Conservation (phyloP, 2,797 vertebrate genomes). For the Lepus oiostolus region DNA sequence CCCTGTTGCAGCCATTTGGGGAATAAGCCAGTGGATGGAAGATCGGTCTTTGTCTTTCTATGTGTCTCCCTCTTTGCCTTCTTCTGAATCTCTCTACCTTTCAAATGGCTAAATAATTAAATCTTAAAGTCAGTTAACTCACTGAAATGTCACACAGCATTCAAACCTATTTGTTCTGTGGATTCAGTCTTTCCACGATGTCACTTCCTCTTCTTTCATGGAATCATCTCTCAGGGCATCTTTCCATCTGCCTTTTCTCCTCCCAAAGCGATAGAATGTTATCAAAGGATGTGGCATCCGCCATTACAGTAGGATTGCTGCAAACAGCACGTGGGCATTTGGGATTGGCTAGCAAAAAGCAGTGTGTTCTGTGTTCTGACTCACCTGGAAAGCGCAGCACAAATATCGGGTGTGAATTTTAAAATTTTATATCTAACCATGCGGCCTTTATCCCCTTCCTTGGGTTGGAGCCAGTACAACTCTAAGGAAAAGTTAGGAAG, state of each 20-base stretch:
- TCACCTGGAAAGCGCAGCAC: neutral
- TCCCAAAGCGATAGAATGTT: neutral
- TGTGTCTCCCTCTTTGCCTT: too few relatives aligned
- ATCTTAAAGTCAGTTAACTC: neutral
- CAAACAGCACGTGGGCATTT: neutral
- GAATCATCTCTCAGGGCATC: neutral
- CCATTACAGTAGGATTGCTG: neutral
- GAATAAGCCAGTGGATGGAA: too few relatives aligned
- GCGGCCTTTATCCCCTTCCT: neutral
- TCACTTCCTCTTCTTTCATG: too few relatives aligned
- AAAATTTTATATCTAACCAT: neutral
- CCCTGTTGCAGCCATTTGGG: neutral
- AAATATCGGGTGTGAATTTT: slow-evolving; percentile 12
- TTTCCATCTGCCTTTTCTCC: neutral
- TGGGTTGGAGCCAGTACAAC: neutral
- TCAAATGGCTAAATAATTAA: too few relatives aligned
- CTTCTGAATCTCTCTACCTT: too few relatives aligned
- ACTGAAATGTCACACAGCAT: neutral
- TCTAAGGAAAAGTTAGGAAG: slow-evolving; percentile 40
- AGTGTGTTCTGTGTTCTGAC: neutral
- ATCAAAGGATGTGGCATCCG: neutral
- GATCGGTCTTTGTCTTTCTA: too few relatives aligned
- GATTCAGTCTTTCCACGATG: neutral
- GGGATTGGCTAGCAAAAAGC: neutral
- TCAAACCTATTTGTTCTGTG: neutral